These are phyloP conservation scores for Clepsis dumicolana DNA, from an alignment of 2,888 invertebrate genomes.

Conservation along the genomic window DNA sequence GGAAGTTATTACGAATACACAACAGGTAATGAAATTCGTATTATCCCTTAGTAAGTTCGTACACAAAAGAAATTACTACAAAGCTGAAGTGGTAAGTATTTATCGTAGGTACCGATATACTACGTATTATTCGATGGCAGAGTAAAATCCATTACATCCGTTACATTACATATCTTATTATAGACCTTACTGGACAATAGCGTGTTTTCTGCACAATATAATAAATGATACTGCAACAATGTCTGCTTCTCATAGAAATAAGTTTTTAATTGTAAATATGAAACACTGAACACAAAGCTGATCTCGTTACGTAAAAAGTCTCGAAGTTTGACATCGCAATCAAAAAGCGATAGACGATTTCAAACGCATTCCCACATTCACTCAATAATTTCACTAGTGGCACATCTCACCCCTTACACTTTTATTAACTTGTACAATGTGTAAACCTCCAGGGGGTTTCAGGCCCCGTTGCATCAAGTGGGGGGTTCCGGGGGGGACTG, in stretches of 20 bases:
- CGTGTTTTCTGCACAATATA: too few species aligned
- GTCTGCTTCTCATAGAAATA: too few species aligned
- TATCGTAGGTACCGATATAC: neutral
- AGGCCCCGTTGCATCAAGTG: constrained; percentile 63
- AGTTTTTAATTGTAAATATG: neutral
- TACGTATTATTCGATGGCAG: neutral
- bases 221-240: too few species aligned
- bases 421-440: neutral
- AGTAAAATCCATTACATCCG: neutral
- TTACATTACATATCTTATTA: neutral
- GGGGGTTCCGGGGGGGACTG: constrained; percentile 63
- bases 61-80: neutral
- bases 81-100: neutral
- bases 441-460: neutral
- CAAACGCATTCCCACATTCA: neutral
- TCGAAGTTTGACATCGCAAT: neutral
- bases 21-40: neutral
- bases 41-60: neutral
- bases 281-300: neutral
- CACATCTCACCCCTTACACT: neutral
- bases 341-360: constrained; percentile 8
- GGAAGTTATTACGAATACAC: neutral
- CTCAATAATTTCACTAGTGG: constrained; percentile 5
- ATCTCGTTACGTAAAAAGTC: neutral
- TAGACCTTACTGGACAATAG: too few species aligned